Conservation (phyloP, 2,888 invertebrate species). For the Melitaea athalia region DNA sequence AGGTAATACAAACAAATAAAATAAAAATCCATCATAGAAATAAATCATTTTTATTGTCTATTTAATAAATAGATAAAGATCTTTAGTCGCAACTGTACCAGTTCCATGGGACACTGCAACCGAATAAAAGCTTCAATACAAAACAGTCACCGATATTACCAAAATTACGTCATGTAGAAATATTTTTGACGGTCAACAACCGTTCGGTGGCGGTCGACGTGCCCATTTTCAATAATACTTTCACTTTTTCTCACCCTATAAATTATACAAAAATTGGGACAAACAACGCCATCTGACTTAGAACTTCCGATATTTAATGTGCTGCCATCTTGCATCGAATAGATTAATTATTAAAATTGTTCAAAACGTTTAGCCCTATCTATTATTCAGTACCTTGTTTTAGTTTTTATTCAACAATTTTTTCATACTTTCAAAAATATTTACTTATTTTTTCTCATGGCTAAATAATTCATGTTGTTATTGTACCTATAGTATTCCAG, state of each 20-base stretch:
- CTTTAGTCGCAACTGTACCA: neutral
- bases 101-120: neutral
- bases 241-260: conserved; percentile 56
- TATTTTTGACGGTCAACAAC: conserved; percentile 78
- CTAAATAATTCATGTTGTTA: too few relatives aligned
- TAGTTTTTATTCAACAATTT: neutral
- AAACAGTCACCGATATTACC: conserved; percentile 43
- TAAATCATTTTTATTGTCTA: neutral
- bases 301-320: neutral
- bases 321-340: conserved; percentile 48
- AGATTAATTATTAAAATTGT: conserved; percentile 27
- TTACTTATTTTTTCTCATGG: too few relatives aligned
- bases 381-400: conserved; percentile 26
- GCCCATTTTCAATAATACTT: conserved; percentile 61
- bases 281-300: conserved; percentile 10
- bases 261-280: conserved; percentile 6
- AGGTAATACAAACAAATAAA: too few relatives aligned
- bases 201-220: conserved; percentile 65
- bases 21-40: too few relatives aligned
- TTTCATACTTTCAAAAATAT: too few relatives aligned
- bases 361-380: conserved; percentile 42
- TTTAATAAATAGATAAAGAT: neutral
- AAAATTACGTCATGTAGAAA: conserved; percentile 58
- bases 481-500: too few relatives aligned
- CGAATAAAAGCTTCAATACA: conserved; percentile 38